These are phyloP conservation scores for Drosophila leontia DNA, from an alignment of 1,140 invertebrate species.

Conservation along the genomic window DNA sequence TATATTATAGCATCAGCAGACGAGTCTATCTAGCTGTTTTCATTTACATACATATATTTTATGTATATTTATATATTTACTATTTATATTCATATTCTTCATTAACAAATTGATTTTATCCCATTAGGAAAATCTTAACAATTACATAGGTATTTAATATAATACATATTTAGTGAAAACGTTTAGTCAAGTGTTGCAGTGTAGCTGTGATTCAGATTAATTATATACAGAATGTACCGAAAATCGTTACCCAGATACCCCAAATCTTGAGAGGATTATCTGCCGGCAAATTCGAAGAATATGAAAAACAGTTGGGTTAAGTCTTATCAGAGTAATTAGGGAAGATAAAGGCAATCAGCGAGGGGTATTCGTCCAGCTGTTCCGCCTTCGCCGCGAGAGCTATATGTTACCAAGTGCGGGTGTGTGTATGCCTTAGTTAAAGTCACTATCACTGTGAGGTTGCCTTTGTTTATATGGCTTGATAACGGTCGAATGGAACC, in stretches of 20 bases:
- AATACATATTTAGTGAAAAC: no score
- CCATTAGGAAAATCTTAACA: neutral
- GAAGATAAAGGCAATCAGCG: constrained; percentile 40
- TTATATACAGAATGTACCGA: neutral
- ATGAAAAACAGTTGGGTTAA: constrained; percentile 5
- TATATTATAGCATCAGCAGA: no score
- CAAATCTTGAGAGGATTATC: constrained; percentile 27
- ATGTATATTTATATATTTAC: no score
- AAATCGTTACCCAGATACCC: neutral
- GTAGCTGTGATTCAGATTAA: neutral
- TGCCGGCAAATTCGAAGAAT: neutral
- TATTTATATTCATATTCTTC: neutral
- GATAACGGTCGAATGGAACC: constrained; percentile 18
- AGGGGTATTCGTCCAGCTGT: constrained; percentile 16
- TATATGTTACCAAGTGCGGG: constrained; percentile 6
- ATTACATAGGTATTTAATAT: no score
- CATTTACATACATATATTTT: no score
- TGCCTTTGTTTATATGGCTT: constrained; percentile 50
- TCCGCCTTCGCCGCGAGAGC: neutral
- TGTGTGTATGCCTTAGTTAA: constrained; percentile 36
- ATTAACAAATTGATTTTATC: neutral
- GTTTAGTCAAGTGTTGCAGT: neutral
- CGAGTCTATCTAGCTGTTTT: no score
- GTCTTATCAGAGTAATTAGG: constrained; percentile 27
- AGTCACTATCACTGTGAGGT: constrained; percentile 43